These are phyloP conservation scores for Nothura maculosa DNA, from an alignment of 2,797 vertebrate genomes.

Conservation along the genomic window DNA sequence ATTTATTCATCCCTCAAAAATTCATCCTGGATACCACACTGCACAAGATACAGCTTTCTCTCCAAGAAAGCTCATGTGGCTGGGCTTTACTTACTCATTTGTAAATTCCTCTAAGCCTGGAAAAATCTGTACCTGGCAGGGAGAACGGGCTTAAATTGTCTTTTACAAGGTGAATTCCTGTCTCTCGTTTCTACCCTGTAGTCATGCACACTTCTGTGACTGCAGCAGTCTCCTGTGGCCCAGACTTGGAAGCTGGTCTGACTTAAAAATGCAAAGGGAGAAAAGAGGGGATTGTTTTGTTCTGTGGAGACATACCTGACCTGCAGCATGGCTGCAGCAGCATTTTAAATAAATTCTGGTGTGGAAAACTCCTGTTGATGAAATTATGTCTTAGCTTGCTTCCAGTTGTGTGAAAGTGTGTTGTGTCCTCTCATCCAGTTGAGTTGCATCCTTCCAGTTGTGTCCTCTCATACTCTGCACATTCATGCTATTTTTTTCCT, in stretches of 20 bases:
- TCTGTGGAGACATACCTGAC: rapidly evolving
- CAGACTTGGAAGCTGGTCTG: neutral
- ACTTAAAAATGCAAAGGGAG: neutral
- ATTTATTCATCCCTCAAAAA: neutral
- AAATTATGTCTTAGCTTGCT: neutral
- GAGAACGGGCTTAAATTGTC: neutral
- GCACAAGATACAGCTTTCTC: neutral
- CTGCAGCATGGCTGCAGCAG: neutral
- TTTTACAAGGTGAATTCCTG: conserved; percentile 16
- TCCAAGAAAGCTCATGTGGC: neutral
- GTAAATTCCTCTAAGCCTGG: conserved; percentile 42
- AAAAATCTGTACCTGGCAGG: conserved; percentile 37
- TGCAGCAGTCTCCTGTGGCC: neutral
- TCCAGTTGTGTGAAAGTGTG: rapidly evolving
- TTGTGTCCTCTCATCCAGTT: too few species aligned
- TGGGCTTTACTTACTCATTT: conserved; percentile 36
- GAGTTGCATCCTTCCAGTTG: too few species aligned
- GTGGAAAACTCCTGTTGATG: neutral
- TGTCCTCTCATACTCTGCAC: neutral
- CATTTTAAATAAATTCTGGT: neutral
- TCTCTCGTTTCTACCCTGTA: rapidly evolving
- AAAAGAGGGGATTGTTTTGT: neutral
- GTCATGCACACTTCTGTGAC: neutral
- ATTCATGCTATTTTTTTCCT: neutral
- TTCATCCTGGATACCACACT: rapidly evolving